A percentile compares a stretch with the other conserved stretches of the same genome.
phyloP scores from a whole-genome alignment of 2,888 invertebrate species.

The Ophioninae sp. region DNA sequence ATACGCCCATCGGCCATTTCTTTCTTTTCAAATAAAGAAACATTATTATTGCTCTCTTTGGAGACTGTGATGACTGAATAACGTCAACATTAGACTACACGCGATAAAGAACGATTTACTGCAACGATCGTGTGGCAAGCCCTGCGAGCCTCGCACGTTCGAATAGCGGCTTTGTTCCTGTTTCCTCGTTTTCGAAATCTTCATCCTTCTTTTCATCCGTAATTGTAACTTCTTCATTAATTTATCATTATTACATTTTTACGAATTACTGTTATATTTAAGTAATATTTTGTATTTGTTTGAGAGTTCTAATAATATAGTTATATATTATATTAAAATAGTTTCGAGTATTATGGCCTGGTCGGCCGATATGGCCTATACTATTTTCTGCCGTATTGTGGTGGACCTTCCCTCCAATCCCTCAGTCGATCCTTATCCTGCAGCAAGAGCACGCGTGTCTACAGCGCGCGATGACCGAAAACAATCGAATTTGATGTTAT shows the following conservation, averaged over 20 bases:
- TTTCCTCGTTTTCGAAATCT: not conserved
- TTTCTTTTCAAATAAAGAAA: conserved; percentile 19
- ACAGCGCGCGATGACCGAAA: too few relatives aligned
- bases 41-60: conserved; percentile 1
- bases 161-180: conserved; percentile 19
- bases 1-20: not conserved
- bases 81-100: conserved; percentile 19
- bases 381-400: too few relatives aligned
- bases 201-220: not conserved
- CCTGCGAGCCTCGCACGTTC: not conserved
- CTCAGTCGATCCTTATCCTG: too few relatives aligned
- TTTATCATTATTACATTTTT: not conserved
- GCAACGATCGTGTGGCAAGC: conserved; percentile 29
- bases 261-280: not conserved
- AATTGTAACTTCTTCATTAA: too few relatives aligned
- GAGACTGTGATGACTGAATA: conserved; percentile 29
- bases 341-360: too few relatives aligned
- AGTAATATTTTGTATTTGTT: too few relatives aligned
- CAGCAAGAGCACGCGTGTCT: too few relatives aligned
- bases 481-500: too few relatives aligned
- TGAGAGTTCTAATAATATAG: too few relatives aligned
- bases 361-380: too few relatives aligned
- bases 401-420: too few relatives aligned
- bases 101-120: conserved; percentile 44
- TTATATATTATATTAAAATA: too few relatives aligned